Base-by-base conservation (phyloP, 64 coral and sea anemone species). In the Cladopsammia gracilis region DNA sequence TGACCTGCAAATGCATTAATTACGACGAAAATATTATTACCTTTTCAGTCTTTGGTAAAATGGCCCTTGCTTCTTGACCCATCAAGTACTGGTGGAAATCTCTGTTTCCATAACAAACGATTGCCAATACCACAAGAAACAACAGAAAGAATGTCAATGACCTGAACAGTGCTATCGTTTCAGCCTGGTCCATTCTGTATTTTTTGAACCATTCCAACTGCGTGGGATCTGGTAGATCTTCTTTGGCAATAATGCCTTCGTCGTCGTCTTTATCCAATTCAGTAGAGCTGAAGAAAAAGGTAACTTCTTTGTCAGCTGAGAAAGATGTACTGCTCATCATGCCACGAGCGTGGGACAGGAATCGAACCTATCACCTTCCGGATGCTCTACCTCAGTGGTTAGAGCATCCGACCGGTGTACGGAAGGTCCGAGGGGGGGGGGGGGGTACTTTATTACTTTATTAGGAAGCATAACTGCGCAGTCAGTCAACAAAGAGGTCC, bases 91-190 rank as follows among this genome's bases (percentile, higher is more conserved):
- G 90, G 73, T 75, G 64, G 24, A 82, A 73, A 23, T 71, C 92
- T 58, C 78, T 81, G 60, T 87, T 76, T 71, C 94, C 94, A 66
- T 96, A 96, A 59, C 94, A 96, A 18, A 96, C 90, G 22, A 96
- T 89, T 76, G 75, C 73, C 20, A 96, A 67, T 23, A 96, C 23
- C 54, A 64, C 18, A 48, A 96, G 77, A 57, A 92, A 96, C 19
- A 73, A 54, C 56, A 86, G 45, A 44, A 71, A 96, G 46, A 79
- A 34, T 3, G 79, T 62, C 58, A 87, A 62, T 16, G 92, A 90
- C 25, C 74, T 58, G 3, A 92, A 85, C 61, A 92, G 72, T 8
- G 83, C 53, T 45, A 92, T 83, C 75, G 92, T 96, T 66, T 76
- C 88, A 15, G 64, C 71, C 42, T 96, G 90, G 45, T 96, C 92